Conservation (phyloP, 1,140 invertebrate genomes). For the Nylanderia fulva region DNA sequence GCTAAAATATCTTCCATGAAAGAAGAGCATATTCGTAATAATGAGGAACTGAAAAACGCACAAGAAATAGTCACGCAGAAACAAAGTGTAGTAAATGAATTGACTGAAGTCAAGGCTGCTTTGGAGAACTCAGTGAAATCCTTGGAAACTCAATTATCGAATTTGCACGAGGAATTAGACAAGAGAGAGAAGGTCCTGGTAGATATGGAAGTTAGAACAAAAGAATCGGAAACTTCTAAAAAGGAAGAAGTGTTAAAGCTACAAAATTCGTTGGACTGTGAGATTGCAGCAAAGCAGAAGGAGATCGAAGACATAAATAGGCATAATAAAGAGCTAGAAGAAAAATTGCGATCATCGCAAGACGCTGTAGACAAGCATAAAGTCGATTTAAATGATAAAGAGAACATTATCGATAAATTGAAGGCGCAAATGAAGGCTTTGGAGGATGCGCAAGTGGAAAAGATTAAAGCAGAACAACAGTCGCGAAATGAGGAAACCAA, state of each 20-base stretch:
- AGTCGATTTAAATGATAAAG: slow-evolving; percentile 63
- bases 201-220: slow-evolving; percentile 59
- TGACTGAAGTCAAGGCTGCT: slow-evolving; percentile 67
- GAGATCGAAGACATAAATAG: slow-evolving; percentile 56
- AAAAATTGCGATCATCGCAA: slow-evolving; percentile 51
- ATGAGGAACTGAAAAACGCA: slow-evolving; percentile 66
- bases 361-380: slow-evolving; percentile 58
- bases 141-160: slow-evolving; percentile 71
- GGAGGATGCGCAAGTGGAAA: slow-evolving; percentile 62
- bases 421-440: slow-evolving; percentile 68
- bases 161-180: slow-evolving; percentile 64
- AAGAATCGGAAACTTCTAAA: slow-evolving; percentile 60
- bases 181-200: slow-evolving; percentile 47
- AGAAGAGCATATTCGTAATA: slow-evolving; percentile 50
- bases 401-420: slow-evolving; percentile 65
- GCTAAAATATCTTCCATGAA: slow-evolving; percentile 52
- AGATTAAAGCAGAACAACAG: slow-evolving; percentile 64
- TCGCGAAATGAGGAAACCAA: slow-evolving; percentile 68
- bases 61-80: slow-evolving; percentile 72
- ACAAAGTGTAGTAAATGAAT: slow-evolving; percentile 66
- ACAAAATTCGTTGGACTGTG: slow-evolving; percentile 63
- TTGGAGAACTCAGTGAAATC: slow-evolving; percentile 74
- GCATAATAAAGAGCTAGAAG: slow-evolving; percentile 70
- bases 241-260: slow-evolving; percentile 62
- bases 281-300: slow-evolving; percentile 66